Conservation (phyloP, 1,140 invertebrate genomes). For the Cydia fagiglandana region DNA sequence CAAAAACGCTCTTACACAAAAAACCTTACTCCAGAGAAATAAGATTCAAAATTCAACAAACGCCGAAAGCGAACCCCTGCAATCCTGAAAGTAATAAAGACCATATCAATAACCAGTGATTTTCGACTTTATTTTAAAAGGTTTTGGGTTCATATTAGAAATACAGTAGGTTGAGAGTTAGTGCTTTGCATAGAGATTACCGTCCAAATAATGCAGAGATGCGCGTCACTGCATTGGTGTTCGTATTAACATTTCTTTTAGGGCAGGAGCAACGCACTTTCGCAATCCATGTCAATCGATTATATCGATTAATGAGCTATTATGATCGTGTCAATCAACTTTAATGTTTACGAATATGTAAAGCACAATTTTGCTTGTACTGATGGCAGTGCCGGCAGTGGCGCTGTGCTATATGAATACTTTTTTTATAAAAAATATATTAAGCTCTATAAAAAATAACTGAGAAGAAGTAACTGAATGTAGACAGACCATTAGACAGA, state of each 20-base stretch:
- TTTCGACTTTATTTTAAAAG: background rate
- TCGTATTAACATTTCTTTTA: slow-evolving; percentile 50
- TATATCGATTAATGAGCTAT: slow-evolving; percentile 32
- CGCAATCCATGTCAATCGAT: slow-evolving; percentile 21
- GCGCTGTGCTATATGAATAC: background rate
- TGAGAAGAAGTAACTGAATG: no score
- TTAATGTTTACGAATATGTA: slow-evolving; percentile 15
- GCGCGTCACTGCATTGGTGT: slow-evolving; percentile 46
- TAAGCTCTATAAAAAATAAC: no score
- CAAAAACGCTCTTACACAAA: background rate
- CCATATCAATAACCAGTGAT: background rate
- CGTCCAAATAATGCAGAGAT: slow-evolving; percentile 57
- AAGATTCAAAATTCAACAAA: slow-evolving; percentile 14
- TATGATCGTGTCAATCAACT: slow-evolving; percentile 27
- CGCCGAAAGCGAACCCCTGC: background rate
- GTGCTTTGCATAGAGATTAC: background rate
- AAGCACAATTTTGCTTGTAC: background rate
- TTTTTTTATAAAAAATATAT: no score
- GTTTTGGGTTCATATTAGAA: background rate
- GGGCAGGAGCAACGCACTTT: slow-evolving; percentile 52
- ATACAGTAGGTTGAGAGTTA: background rate
- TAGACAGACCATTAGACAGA: no score
- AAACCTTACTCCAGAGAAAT: background rate
- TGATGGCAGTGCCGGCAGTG: background rate
- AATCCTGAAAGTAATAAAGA: background rate